Base-by-base conservation (phyloP, 2,888 invertebrate genomes). In the Yponomeuta cagnagella region DNA sequence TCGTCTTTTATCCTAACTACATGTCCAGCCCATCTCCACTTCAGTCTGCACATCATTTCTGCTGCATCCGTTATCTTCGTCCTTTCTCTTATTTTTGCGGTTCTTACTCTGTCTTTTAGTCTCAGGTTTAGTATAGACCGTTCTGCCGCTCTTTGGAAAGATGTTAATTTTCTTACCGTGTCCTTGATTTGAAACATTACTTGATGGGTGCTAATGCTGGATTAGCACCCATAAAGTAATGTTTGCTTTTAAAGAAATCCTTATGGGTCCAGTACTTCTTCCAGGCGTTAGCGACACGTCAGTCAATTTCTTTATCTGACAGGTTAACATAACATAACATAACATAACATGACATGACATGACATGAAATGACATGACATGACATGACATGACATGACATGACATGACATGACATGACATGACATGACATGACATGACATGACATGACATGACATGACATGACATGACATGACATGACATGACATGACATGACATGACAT, bases 251-350 rank as follows among this genome's bases (percentile, higher is more conserved):
- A 12, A 76, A 75, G 68, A 75, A 73, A 31, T 75, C 71, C 66
- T 72, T 75, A 10, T 72, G 63, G 12, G 52, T 37, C 76, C 75
- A 77, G 71, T 73, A 77, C 66, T 74, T 75, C 15, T 75, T 74
- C 75, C 75, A 75, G 6, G 74, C 74, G 30, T 70, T 67, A 72
- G 73, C 67, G 23, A 70, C 69, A 73, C 74, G 73, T 73, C 72
- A 48, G 12, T 75, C 74, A 71, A 74, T 33, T 75, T 77, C 74
- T 70, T 66, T 70, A 15, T 33, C 48, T 23, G 37, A 52, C 23
- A 48, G 12, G 48, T 70, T 23, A 23, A 23, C 23, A 23, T 23
- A 23, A 23, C 23, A 23, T 23, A 23, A 23, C 23, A 23, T 23
- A 23, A 23, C 23, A 23, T 23, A 23, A 23, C 23, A 23, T 23